A percentile compares a stretch with the other conserved stretches of the same genome.
Evolutionary conservation across 2,797 vertebrate species (phyloP).

Genomic region (Sebastes hopkinsi): DNA sequence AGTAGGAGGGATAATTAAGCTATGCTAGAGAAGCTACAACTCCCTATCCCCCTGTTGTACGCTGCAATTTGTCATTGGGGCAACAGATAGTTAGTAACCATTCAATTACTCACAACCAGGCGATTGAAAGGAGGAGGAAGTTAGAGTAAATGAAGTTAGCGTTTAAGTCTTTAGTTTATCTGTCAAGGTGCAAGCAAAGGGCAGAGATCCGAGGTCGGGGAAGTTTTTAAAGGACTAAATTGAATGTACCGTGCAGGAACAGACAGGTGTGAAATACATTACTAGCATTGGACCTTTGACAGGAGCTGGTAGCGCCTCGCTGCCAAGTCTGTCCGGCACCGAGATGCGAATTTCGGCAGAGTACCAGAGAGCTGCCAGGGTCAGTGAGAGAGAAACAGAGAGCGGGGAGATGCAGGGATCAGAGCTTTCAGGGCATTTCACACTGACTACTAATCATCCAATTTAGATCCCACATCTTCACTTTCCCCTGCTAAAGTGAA

Average conservation of each 20-base stretch:
- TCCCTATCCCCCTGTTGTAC: conserved; percentile 28
- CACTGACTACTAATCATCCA: conserved; percentile 72
- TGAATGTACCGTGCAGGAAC: background rate
- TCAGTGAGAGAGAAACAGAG: conserved; percentile 22
- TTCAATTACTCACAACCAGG: conserved; percentile 41
- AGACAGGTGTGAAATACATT: conserved; percentile 25
- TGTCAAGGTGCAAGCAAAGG: background rate
- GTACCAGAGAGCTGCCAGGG: conserved; percentile 35
- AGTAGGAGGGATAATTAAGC: conserved; percentile 70
- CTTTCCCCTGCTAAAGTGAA: conserved; percentile 66
- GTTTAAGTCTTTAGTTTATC: background rate
- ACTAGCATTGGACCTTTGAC: conserved; percentile 26
- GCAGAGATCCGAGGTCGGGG: background rate
- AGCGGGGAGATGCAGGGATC: conserved; percentile 23
- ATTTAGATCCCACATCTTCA: conserved; percentile 73
- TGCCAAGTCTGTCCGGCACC: conserved; percentile 13
- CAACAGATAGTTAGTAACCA: conserved; percentile 46
- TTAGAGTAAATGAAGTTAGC: conserved; percentile 11
- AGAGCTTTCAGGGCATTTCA: conserved; percentile 60
- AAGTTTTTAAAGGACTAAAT: conserved; percentile 3
- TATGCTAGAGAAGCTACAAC: conserved; percentile 52
- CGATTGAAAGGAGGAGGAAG: background rate
- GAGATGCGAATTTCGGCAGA: conserved; percentile 22
- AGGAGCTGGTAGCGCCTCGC: conserved; percentile 16
- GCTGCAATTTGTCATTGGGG: conserved; percentile 62